These are phyloP conservation scores for Pseudoatta argentina DNA, from an alignment of 1,140 invertebrate species.

Conservation along the genomic window DNA sequence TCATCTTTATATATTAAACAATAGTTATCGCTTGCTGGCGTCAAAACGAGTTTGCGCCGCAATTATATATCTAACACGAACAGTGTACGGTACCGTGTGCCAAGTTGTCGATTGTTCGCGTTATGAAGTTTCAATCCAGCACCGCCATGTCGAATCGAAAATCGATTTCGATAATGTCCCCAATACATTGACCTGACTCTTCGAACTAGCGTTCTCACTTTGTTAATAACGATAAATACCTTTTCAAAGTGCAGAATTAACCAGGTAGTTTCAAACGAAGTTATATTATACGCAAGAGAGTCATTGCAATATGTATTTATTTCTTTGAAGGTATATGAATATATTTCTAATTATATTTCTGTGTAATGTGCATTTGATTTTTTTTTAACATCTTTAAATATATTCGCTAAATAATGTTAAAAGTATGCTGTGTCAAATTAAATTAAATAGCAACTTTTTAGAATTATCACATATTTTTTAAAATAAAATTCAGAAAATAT, in stretches of 20 bases:
- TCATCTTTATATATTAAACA: conserved; percentile 15
- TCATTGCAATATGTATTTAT: conserved; percentile 63
- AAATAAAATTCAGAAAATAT: conserved; percentile 3
- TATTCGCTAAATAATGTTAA: neutral
- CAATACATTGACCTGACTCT: conserved; percentile 21
- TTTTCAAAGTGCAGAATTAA: conserved; percentile 8
- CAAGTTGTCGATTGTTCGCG: conserved; percentile 42
- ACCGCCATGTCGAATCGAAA: neutral
- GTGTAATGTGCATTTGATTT: neutral
- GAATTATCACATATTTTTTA: neutral
- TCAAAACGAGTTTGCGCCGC: neutral
- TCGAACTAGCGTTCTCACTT: conserved; percentile 13
- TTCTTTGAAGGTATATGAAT: conserved; percentile 34
- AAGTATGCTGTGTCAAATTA: neutral
- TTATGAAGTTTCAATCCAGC: conserved; percentile 46
- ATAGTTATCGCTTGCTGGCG: neutral
- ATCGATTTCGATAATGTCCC: conserved; percentile 44
- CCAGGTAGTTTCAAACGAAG: conserved; percentile 22
- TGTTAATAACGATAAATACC: conserved; percentile 61
- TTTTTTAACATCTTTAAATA: neutral
- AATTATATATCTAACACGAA: conserved; percentile 40
- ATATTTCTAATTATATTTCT: neutral
- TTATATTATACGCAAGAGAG: conserved; percentile 56
- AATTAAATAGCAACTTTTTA: neutral
- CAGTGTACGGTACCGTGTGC: neutral